A percentile compares a stretch with the other conserved stretches of the same genome.
phyloP scores from a whole-genome alignment of 1,140 invertebrate species.

The Leptinotarsa defecta region DNA sequence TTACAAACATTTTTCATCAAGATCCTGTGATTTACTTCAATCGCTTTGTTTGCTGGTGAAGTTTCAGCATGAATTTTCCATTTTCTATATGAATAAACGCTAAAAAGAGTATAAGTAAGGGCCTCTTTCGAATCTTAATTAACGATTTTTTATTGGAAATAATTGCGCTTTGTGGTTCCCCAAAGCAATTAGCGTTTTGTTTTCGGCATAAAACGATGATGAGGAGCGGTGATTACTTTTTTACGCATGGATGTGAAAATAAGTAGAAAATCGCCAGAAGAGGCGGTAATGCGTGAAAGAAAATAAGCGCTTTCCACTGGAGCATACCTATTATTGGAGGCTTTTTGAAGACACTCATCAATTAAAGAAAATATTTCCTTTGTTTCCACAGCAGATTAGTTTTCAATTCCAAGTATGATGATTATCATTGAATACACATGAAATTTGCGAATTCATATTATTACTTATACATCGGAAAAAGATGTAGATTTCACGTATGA shows the following conservation, averaged over 20 bases:
- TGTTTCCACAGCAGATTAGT: too few species aligned
- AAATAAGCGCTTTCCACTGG: background rate
- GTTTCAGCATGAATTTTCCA: background rate
- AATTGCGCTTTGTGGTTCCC: slow-evolving; percentile 18
- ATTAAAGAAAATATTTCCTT: too few species aligned
- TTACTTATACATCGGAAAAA: too few species aligned
- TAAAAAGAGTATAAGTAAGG: slow-evolving; percentile 17
- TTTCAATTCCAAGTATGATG: too few species aligned
- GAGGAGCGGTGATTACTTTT: slow-evolving; percentile 4
- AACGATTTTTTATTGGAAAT: slow-evolving; percentile 18
- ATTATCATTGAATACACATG: too few species aligned
- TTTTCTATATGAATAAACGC: slow-evolving; percentile 7
- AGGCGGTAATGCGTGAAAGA: slow-evolving; percentile 22
- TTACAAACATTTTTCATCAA: too few species aligned
- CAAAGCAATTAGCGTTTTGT: slow-evolving; percentile 18
- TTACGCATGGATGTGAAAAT: slow-evolving; percentile 18
- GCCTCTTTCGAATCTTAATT: slow-evolving; percentile 13
- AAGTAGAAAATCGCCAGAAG: slow-evolving; percentile 19
- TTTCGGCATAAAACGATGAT: background rate
- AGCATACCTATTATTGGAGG: background rate
- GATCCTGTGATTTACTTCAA: too few species aligned
- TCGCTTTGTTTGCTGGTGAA: background rate
- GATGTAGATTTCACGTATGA: too few species aligned
- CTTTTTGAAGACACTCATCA: background rate
- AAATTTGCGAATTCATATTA: too few species aligned